Evolutionary conservation across 1,140 invertebrate species (phyloP).

Genomic region (Pantala flavescens): DNA sequence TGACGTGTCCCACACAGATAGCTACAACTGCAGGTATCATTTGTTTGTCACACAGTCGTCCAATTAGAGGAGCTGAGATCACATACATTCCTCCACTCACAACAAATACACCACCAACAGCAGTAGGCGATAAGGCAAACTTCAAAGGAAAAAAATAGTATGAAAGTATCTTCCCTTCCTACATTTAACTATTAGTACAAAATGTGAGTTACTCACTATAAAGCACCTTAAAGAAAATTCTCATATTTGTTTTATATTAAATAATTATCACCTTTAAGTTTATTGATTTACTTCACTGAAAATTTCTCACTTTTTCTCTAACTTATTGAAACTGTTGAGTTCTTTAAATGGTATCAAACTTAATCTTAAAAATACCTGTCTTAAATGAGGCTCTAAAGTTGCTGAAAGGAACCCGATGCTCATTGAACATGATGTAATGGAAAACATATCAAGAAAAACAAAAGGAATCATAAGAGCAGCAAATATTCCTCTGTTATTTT

Average conservation of each 20-base stretch:
- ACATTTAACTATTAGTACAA: too few relatives aligned
- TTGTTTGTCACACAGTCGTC: slow-evolving; percentile 32
- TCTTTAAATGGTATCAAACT: too few relatives aligned
- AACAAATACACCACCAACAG: slow-evolving; percentile 42
- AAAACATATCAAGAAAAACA: slow-evolving; percentile 32
- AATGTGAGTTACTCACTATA: too few relatives aligned
- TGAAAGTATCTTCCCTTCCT: background rate
- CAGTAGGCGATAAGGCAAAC: slow-evolving; percentile 41
- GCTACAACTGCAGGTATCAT: slow-evolving; percentile 26
- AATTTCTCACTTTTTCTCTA: too few relatives aligned
- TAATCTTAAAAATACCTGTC: slow-evolving; percentile 35
- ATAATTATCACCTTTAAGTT: too few relatives aligned
- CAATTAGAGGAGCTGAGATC: slow-evolving; percentile 38
- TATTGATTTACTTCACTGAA: too few relatives aligned
- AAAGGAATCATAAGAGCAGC: slow-evolving; percentile 30
- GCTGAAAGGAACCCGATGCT: slow-evolving; percentile 41
- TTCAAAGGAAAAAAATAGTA: slow-evolving; percentile 23
- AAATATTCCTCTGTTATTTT: slow-evolving; percentile 23
- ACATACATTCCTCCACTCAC: slow-evolving; percentile 42
- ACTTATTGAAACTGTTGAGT: too few relatives aligned
- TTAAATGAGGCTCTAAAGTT: slow-evolving; percentile 42
- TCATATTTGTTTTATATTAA: too few relatives aligned
- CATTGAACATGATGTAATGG: slow-evolving; percentile 32
- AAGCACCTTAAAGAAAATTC: too few relatives aligned
- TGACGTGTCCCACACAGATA: slow-evolving; percentile 5